Conservation (phyloP, 2,797 vertebrate genomes). For the Protonibea diacanthus region DNA sequence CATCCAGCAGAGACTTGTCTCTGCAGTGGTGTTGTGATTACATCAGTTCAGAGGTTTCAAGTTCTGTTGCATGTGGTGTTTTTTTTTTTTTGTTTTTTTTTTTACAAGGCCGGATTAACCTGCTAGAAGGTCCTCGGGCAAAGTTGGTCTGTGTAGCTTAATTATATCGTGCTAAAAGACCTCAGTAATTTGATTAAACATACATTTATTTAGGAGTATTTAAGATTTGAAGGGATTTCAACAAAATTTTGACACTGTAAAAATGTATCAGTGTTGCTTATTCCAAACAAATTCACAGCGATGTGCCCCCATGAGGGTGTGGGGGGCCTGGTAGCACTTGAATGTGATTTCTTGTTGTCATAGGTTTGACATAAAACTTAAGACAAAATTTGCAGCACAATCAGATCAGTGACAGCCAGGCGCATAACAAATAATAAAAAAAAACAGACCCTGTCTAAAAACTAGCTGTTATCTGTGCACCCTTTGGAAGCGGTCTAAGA, state of each 20-base stretch:
- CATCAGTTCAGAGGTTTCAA: background rate
- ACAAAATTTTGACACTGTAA: background rate
- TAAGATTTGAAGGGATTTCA: background rate
- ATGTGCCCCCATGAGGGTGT: background rate
- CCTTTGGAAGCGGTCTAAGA: conserved; percentile 15
- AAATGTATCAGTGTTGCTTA: background rate
- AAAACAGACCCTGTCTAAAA: conserved; percentile 1
- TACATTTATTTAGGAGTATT: conserved; percentile 6
- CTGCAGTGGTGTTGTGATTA: background rate
- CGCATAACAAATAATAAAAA: conserved; percentile 2
- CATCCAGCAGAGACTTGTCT: background rate
- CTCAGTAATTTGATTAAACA: background rate
- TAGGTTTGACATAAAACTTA: background rate
- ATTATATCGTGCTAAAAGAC: background rate
- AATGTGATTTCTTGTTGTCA: background rate
- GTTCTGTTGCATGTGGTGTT: background rate
- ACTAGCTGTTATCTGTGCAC: background rate
- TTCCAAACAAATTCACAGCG: background rate
- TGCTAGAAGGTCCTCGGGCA: background rate
- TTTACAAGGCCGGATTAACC: background rate
- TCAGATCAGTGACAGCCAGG: background rate
- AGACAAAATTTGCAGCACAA: background rate
- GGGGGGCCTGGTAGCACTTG: background rate
- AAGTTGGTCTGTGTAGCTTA: background rate
- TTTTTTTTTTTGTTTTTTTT: background rate